Base-by-base conservation (phyloP, 2,797 vertebrate genomes). In the Jordanella pulchra region DNA sequence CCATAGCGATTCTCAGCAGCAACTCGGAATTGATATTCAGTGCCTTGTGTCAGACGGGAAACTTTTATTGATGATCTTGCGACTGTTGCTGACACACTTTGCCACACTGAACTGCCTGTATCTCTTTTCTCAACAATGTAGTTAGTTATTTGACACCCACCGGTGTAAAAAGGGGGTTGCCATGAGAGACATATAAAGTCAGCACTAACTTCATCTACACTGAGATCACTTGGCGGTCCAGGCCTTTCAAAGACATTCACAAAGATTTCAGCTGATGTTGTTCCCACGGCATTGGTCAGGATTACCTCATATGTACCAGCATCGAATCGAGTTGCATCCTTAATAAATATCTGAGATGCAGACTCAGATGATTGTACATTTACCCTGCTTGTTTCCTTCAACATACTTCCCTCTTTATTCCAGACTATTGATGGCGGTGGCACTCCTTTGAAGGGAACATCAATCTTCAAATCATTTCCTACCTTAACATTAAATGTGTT, bases 1-100 rank as follows among this genome's bases (percentile, higher is more conserved):
- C 98, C 98, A 48, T 97, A 98, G 75, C 97, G 96, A 88, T 99
- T 99, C 92, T 99, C 98, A 87, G 98, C 95, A 87, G 95, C 96
- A 75, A 99, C 89, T 75, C 96, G 96, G 93, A 99, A 99, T 82
- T 97, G 97, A 93, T 99, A 99, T 81, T 99, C 98, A 78, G 90
- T 95, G 67, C 97, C 96, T 84, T 97, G 96, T 84, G 86, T 94
- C 53, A 99, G 92, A 60, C 96, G 96, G 56, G 90, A 84, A 84
- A 98, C 94, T 95, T 97, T 99, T 79, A 99, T 94, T 69, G 97
- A 96, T 80, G 96, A 98, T 91, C 97, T 97, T 83, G 98, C 97
- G 82, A 99, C 96, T 82, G 97, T 97, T 47, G 96, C 96, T 83
- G 98, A 99, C 77, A 99, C 96, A 56, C 93, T 89, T 25, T 95